Percentiles rank a stretch among this genome's conserved stretches.
These are phyloP conservation scores for Sebastes variabilis DNA, from an alignment of 2,797 vertebrate genomes.

Conservation along the genomic window DNA sequence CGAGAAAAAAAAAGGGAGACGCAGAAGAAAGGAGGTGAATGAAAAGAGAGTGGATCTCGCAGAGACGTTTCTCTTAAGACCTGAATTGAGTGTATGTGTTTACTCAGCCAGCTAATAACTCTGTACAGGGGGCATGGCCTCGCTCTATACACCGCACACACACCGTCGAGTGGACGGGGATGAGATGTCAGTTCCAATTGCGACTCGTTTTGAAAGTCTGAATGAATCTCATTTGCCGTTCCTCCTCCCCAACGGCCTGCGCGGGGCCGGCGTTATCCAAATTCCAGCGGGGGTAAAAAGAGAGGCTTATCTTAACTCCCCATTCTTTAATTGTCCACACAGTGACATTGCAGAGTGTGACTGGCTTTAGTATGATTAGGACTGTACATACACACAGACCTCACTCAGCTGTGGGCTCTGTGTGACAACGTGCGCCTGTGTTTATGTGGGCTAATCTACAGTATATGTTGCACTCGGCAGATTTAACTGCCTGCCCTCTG, in stretches of 20 bases:
- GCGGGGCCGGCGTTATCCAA: conserved; percentile 52
- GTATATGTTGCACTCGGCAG: conserved; percentile 48
- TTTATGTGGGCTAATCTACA: conserved; percentile 68
- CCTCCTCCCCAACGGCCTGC: conserved; percentile 38
- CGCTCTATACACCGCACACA: conserved; percentile 69
- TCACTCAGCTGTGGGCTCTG: conserved; percentile 42
- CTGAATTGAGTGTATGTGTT: conserved; percentile 78
- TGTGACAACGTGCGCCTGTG: conserved; percentile 63
- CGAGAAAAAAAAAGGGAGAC: conserved; percentile 47
- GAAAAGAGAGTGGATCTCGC: conserved; percentile 63
- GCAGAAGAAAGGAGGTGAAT: conserved; percentile 63
- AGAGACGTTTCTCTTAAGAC: conserved; percentile 63
- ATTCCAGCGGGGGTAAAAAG: conserved; percentile 57
- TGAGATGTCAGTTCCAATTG: conserved; percentile 75
- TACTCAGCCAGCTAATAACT: conserved; percentile 84
- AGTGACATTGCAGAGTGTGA: conserved; percentile 57
- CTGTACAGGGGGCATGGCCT: conserved; percentile 77
- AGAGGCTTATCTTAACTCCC: conserved; percentile 64
- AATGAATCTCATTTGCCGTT: conserved; percentile 68
- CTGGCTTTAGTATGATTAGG: conserved; percentile 65
- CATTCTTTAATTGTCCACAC: conserved; percentile 64
- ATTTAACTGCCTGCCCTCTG: conserved; percentile 59
- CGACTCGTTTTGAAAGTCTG: conserved; percentile 57
- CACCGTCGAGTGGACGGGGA: conserved; percentile 74
- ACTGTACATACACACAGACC: conserved; percentile 56